A percentile compares a stretch with the other conserved stretches of the same genome.
Evolutionary conservation across 1,140 invertebrate genomes (phyloP).

Genomic region (Caenorhabditis brenneri): DNA sequence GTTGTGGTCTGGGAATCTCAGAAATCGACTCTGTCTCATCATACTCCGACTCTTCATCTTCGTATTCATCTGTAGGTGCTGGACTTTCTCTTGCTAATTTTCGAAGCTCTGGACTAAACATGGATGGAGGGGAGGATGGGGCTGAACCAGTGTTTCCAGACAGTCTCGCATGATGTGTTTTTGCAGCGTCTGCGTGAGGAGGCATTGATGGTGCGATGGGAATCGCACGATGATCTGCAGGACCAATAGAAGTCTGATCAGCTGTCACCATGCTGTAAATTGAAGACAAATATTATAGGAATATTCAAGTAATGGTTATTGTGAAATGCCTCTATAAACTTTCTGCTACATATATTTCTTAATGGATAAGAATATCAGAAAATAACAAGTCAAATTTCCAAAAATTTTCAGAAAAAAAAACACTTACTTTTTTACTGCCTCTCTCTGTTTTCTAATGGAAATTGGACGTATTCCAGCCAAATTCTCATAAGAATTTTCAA

Average conservation of each 20-base stretch:
- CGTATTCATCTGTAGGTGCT: conserved; percentile 5
- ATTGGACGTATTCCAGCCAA: neutral
- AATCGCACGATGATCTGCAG: neutral
- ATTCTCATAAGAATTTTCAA: neutral
- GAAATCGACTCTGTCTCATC: neutral
- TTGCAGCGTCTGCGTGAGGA: neutral
- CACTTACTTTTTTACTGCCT: neutral
- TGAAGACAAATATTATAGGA: no score
- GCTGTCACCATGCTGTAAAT: neutral
- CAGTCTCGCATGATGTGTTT: neutral
- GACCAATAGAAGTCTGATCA: neutral
- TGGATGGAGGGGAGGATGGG: neutral
- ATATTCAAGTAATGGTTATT: no score
- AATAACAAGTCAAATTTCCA: no score
- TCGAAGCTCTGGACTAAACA: neutral
- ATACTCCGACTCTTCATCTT: neutral
- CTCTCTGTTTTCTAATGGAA: neutral
- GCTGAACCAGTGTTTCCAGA: neutral
- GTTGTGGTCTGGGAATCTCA: neutral
- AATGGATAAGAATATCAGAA: no score
- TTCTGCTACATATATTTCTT: no score
- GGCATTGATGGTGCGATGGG: neutral
- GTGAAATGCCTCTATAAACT: no score
- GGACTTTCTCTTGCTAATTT: neutral
- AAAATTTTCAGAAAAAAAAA: no score